Conservation (phyloP, 37 sponge, comb jelly and placozoan species). For the Oscarella lobularis region DNA sequence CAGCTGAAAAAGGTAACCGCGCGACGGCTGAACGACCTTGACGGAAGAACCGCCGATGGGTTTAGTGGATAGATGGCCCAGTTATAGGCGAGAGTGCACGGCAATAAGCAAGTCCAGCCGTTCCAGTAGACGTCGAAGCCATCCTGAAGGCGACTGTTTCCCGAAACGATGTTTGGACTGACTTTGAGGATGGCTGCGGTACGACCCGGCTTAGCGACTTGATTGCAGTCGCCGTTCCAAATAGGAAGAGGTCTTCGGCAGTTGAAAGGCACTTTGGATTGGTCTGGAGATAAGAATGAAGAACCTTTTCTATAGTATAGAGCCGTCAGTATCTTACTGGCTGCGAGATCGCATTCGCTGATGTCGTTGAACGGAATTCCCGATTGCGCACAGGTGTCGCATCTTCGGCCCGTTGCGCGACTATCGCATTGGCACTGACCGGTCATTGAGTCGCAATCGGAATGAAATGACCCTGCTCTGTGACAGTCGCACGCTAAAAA, state of each 20-base stretch:
- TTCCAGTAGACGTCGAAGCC: neutral
- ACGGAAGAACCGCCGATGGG: neutral
- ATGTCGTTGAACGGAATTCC: too few relatives aligned
- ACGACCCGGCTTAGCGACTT: neutral
- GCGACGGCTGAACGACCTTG: neutral
- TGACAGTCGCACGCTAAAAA: too few relatives aligned
- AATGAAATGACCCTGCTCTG: too few relatives aligned
- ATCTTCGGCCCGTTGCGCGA: too few relatives aligned
- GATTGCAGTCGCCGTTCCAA: neutral
- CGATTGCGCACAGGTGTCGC: too few relatives aligned
- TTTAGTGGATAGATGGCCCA: neutral
- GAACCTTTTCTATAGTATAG: too few relatives aligned
- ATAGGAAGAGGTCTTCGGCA: neutral
- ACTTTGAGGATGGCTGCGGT: neutral
- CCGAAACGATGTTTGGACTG: neutral
- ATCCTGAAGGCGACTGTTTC: neutral
- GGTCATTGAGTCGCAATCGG: too few relatives aligned
- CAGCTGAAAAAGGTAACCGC: neutral
- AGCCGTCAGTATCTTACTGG: too few relatives aligned
- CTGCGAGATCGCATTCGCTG: too few relatives aligned
- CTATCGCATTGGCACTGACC: too few relatives aligned
- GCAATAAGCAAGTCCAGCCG: conserved; percentile 1
- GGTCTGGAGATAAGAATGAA: neutral
- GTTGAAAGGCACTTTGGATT: neutral
- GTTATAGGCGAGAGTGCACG: neutral